phyloP scores from a whole-genome alignment of 2,888 invertebrate species.

The Stenchaetothrips biformis region DNA sequence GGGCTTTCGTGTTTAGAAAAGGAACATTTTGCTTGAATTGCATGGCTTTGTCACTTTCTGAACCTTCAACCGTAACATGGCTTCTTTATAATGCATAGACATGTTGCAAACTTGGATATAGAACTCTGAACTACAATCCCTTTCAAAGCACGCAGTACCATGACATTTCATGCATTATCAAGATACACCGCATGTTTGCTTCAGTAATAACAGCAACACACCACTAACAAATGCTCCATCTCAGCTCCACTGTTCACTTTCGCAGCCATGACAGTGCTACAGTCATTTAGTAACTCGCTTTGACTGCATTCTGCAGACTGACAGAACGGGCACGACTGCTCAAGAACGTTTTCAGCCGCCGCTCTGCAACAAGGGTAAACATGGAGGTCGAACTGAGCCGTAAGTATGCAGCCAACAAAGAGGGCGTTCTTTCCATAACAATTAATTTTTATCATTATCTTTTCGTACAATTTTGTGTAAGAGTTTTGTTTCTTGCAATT shows the following conservation, averaged over 20 bases:
- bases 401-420: constrained; percentile 57
- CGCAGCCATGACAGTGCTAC: constrained; percentile 20
- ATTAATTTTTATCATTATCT: not conserved
- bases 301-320: constrained; percentile 63
- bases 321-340: constrained; percentile 95
- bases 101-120: no score
- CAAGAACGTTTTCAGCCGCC: constrained; percentile 84
- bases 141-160: no score
- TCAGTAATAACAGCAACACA: not conserved
- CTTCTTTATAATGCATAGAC: no score
- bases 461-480: not conserved
- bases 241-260: constrained; percentile 19
- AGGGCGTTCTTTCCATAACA: not conserved
- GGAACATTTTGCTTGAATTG: no score
- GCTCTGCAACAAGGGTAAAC: constrained; percentile 70
- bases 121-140: no score
- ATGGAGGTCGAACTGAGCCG: constrained; percentile 88
- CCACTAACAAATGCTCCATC: constrained; percentile 20
- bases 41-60: no score
- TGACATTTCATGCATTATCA: no score
- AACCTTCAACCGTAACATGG: no score
- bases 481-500: not conserved
- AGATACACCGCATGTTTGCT: not conserved
- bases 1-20: no score
- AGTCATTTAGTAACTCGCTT: constrained; percentile 27